Conservation (phyloP, 2,797 vertebrate species). For the Cyclopterus lumpus region DNA sequence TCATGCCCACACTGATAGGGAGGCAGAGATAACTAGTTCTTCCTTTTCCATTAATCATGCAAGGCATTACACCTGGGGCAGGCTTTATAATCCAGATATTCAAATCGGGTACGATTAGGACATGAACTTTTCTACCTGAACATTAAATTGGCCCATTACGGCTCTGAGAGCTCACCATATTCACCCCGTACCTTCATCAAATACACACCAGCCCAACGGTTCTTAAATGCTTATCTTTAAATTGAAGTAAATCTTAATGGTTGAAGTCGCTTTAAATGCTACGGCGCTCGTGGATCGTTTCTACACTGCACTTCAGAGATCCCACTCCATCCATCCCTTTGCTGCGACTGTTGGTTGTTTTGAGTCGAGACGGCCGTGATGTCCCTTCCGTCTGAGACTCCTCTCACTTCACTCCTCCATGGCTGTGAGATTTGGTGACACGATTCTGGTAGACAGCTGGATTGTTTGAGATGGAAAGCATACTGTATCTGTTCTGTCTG, state of each 20-base stretch:
- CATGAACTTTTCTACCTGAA: slow-evolving; percentile 32
- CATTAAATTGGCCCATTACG: slow-evolving; percentile 51
- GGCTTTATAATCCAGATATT: slow-evolving; percentile 58
- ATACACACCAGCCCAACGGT: not conserved
- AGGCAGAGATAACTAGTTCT: slow-evolving; percentile 34
- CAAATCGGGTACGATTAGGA: slow-evolving; percentile 62
- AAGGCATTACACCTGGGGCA: slow-evolving; percentile 53
- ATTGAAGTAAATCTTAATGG: not conserved
- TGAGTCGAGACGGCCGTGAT: not conserved
- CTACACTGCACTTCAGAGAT: not conserved
- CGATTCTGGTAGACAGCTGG: not conserved
- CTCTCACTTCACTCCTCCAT: not conserved
- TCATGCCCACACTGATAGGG: slow-evolving; percentile 38
- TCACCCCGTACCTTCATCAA: not conserved
- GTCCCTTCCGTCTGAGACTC: not conserved
- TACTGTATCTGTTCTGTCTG: too few species aligned
- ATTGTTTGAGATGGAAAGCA: too few species aligned
- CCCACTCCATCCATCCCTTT: not conserved
- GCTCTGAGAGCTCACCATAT: slow-evolving; percentile 12
- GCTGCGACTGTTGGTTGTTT: not conserved
- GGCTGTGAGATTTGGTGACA: not conserved
- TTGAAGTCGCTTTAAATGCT: slow-evolving; percentile 10
- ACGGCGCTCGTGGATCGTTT: not conserved
- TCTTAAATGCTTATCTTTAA: slow-evolving; percentile 1
- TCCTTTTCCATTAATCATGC: slow-evolving; percentile 63